Base-by-base conservation (phyloP, 2,113 vertebrate genomes). In the Plecturocebus donacophilus region DNA sequence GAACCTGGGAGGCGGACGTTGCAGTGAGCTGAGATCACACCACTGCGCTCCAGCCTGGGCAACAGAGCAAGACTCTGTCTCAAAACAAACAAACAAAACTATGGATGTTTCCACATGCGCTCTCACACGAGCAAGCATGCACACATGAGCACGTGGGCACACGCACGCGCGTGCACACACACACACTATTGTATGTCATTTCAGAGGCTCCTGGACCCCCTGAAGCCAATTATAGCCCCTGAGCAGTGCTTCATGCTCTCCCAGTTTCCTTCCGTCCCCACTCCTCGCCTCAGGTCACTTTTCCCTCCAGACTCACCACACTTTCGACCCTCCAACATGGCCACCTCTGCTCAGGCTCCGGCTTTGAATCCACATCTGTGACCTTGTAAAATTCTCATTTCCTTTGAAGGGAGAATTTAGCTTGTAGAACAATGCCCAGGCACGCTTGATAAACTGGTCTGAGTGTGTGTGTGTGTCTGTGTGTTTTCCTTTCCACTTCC, bases 131-230 rank as follows among this genome's bases (percentile, higher is more conserved):
- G 12, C 0, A 1, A 1, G 3, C 2, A 1, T n/a, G 23, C 23
- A 27, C 38, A 13, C 40, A n/a, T 64, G 56, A 64, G 27, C 61
- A 6, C 12, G 0, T 0, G 5, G 12, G 61, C 10, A 1, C 6
- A 1, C 19, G 0, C 52, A 0, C 5, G 11, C 47, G 47, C 8
- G 8, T 13, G 16, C 10, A 4, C 30, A 56, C 8, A 42, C 20
- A 42, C 35, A 35, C 12, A 13, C 8, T 0, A 25, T 17, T 19
- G 2, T 3, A 27, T 73, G 17, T 16, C 1, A 61, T 85, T 66
- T 45, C 81, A 52, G 49, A 32, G 66, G 38, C 6, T 91, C 27
- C 2, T 25, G 49, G 73, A 17, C 42, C 25, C 47, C 25, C 35
- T 5, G 9, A 66, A 23, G 19, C 47, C 30, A 35, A 9, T 35